A percentile compares a stretch with the other conserved stretches of the same genome.
phyloP scores from a whole-genome alignment of 2,888 invertebrate species.

The Stenolophus ochropezus region DNA sequence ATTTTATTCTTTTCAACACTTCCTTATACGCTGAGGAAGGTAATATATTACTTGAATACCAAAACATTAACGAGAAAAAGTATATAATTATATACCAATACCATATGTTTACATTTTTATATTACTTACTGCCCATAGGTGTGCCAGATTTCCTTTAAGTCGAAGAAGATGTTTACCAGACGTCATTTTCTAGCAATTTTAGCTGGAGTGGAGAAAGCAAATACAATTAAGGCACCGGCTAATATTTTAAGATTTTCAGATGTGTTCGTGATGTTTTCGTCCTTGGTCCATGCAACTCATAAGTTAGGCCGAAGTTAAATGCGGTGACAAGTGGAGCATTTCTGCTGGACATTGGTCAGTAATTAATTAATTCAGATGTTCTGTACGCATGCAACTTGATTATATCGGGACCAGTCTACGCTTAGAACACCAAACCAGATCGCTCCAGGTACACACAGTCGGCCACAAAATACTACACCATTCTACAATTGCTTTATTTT shows the following conservation, averaged over 20 bases:
- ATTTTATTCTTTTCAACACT: neutral
- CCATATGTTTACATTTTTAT: too few relatives aligned
- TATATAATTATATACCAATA: too few relatives aligned
- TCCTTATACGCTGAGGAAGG: neutral
- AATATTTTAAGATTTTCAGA: too few relatives aligned
- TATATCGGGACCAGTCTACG: constrained; percentile 49
- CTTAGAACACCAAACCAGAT: neutral
- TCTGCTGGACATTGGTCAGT: constrained; percentile 66
- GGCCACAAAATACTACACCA: neutral
- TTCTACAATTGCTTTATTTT: too few relatives aligned
- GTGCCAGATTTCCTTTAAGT: too few relatives aligned
- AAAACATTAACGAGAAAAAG: neutral
- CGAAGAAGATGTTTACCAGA: too few relatives aligned
- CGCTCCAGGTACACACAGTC: neutral
- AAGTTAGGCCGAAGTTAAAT: constrained; percentile 52
- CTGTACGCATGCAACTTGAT: constrained; percentile 60
- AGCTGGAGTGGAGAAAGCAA: too few relatives aligned
- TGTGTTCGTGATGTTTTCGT: too few relatives aligned
- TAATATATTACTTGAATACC: neutral
- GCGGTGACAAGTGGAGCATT: constrained; percentile 57
- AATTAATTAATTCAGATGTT: constrained; percentile 68
- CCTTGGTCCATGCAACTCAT: neutral
- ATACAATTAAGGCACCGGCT: too few relatives aligned
- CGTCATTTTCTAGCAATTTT: too few relatives aligned
- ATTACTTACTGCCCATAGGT: too few relatives aligned